Conservation (phyloP, 2,888 invertebrate genomes). For the Eugnorisma glareosa region DNA sequence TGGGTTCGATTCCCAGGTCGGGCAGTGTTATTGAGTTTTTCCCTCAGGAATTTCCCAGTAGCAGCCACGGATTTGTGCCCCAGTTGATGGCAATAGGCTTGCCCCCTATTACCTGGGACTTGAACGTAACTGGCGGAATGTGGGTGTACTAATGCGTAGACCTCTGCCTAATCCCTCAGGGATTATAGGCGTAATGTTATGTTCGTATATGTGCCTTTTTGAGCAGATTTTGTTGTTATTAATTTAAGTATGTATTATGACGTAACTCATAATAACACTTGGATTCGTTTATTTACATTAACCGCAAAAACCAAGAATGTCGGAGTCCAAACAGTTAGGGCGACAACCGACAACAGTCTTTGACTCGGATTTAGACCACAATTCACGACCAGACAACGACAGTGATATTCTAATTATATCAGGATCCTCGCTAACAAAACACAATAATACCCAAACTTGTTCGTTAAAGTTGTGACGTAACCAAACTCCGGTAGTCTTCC, state of each 20-base stretch:
- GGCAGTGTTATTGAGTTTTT: too few species aligned
- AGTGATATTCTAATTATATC: slow-evolving; percentile 30
- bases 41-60: too few species aligned
- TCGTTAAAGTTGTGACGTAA: slow-evolving; percentile 35
- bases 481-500: slow-evolving; percentile 47
- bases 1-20: too few species aligned
- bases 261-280: not conserved
- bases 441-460: slow-evolving; percentile 53
- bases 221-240: not conserved
- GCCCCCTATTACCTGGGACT: too few species aligned
- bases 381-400: slow-evolving; percentile 12
- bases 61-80: too few species aligned
- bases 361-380: slow-evolving; percentile 32
- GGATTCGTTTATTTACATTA: not conserved
- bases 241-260: not conserved
- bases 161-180: too few species aligned
- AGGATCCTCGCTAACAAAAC: slow-evolving; percentile 24
- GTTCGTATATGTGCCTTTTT: not conserved
- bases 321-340: not conserved
- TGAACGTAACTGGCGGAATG: too few species aligned
- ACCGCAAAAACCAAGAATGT: slow-evolving; percentile 9
- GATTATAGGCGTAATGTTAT: too few species aligned
- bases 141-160: too few species aligned
- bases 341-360: not conserved
- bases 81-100: too few species aligned